Evolutionary conservation across 2,888 invertebrate species (phyloP).

Genomic region (Tinea trinotella): DNA sequence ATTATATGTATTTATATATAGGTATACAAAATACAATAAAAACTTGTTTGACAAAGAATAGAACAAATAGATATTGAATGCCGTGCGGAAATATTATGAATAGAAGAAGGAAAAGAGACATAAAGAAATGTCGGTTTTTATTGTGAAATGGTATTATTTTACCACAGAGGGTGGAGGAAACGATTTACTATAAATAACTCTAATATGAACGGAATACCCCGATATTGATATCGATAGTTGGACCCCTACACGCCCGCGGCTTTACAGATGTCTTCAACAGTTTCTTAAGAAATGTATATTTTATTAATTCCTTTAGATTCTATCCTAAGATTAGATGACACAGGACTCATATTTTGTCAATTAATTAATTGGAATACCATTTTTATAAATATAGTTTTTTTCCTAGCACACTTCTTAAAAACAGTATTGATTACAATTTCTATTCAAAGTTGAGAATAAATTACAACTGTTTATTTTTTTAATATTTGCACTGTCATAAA

Average conservation of each 20-base stretch:
- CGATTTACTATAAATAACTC: constrained; percentile 69
- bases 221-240: constrained; percentile 64
- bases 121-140: constrained; percentile 18
- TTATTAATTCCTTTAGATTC: no score
- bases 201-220: constrained; percentile 66
- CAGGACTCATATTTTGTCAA: no score
- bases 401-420: no score
- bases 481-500: no score
- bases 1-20: neutral
- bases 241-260: constrained; percentile 57
- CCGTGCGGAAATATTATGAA: constrained; percentile 17
- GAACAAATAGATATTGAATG: neutral
- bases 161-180: constrained; percentile 46
- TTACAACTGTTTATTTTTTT: no score
- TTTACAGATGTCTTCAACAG: constrained; percentile 32
- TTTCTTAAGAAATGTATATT: constrained; percentile 18
- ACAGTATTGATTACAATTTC: no score
- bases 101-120: constrained; percentile 9
- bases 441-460: no score
- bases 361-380: no score
- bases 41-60: constrained; percentile 7
- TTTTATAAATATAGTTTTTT: no score
- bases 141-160: constrained; percentile 36
- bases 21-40: neutral
- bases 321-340: no score